phyloP scores from a whole-genome alignment of 2,797 vertebrate species.

The Notamacropus eugenii region DNA sequence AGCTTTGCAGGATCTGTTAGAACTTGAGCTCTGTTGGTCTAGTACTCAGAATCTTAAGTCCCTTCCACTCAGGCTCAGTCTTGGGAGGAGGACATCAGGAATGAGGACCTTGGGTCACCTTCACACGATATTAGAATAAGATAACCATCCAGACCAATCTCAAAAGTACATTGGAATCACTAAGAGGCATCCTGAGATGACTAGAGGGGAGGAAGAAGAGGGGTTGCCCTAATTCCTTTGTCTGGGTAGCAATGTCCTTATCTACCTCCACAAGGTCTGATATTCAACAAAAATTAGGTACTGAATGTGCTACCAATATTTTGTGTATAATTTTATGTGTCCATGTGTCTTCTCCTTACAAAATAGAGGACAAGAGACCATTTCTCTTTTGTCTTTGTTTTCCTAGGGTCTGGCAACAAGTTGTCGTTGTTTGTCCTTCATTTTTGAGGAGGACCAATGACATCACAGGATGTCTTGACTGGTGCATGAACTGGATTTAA shows the following conservation, averaged over 20 bases:
- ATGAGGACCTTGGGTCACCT: not conserved
- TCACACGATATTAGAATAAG: not conserved
- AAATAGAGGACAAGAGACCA: not conserved
- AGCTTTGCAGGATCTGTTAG: not conserved
- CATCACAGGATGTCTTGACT: too few species aligned
- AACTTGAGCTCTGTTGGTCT: not conserved
- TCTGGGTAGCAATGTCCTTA: not conserved
- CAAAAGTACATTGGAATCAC: not conserved
- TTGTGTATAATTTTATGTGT: not conserved
- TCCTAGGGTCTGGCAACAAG: not conserved
- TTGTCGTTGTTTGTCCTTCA: too few species aligned
- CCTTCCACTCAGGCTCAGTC: not conserved
- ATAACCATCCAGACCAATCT: not conserved
- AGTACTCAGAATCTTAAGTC: not conserved
- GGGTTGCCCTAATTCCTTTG: not conserved
- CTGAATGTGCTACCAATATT: not conserved
- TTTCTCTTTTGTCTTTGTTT: not conserved
- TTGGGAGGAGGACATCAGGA: not conserved
- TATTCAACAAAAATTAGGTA: not conserved
- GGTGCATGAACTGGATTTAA: too few species aligned
- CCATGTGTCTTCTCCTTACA: not conserved
- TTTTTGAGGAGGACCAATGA: too few species aligned
- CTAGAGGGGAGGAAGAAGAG: not conserved
- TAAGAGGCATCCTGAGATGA: not conserved
- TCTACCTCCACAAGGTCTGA: not conserved